Evolutionary conservation across 1,140 invertebrate genomes (phyloP), one percentile per base, ranked within the genome.

Genomic region (Oscheius sp.): DNA sequence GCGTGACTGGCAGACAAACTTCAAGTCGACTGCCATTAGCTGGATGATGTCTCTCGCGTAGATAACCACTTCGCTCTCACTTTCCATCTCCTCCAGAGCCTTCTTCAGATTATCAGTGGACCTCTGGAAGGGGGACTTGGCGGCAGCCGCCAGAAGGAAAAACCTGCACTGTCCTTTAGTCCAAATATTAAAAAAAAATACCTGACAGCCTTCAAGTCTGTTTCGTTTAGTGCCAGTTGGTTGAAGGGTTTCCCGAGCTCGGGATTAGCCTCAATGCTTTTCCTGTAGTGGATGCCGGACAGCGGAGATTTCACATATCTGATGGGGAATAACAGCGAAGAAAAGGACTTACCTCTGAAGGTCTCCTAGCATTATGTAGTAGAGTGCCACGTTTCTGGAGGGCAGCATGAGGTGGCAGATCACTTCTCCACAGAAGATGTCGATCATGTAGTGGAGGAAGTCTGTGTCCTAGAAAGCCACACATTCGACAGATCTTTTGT

Each of bases 211-310:
- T n/a, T 29, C 4, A 63, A 13, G 15, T 26, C 32, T n/a, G 15
- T 63, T 18, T 63, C 26, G 15, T 34, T 13, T n/a, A 63, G 26
- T 32, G 61, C 61, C 7, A 63, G 31, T 34, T 63, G 61, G 29
- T 63, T 63, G 26, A 63, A 63, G 15, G 61, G 32, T n/a, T 63
- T 34, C 15, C 61, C 61, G 10, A 63, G 15, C 10, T 63, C 61
- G 61, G 61, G 61, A 38, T 63, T 42, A 26, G 36, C 36, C 18
- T 42, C 36, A 18, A 63, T 10, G 10, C 28, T 32, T 34, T 63
- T 63, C 10, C 36, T 29, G 29, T 63, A 63, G 7, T 42, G 26
- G 10, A 63, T 32, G 31, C 18, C 18, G 31, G 61, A 10, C 61
- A 36, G 61, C 32, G 32, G 32, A 26, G 61, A 63, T 34, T 63